Conservation (phyloP, 2,888 invertebrate species). For the Limnephilus rhombicus region DNA sequence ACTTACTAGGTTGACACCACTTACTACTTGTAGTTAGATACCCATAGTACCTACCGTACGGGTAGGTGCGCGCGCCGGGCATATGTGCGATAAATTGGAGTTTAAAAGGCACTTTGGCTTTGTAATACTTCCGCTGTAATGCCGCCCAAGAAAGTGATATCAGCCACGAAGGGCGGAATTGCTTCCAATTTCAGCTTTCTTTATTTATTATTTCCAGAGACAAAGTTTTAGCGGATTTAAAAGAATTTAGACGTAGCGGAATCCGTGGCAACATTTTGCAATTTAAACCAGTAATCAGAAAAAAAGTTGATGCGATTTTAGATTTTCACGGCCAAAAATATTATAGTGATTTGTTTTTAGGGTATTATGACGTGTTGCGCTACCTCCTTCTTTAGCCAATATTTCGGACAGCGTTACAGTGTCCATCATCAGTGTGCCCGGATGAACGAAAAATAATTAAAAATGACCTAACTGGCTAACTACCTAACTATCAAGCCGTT, state of each 20-base stretch:
- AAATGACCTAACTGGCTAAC: too few species aligned
- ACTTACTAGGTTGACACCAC: neutral
- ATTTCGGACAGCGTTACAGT: too few species aligned
- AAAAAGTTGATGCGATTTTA: neutral
- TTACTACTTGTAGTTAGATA: too few species aligned
- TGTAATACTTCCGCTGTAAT: conserved; percentile 66
- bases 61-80: neutral
- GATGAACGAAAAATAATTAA: too few species aligned
- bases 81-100: conserved; percentile 52
- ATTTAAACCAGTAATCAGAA: neutral
- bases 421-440: too few species aligned
- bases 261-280: neutral
- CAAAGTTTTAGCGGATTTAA: conserved; percentile 11
- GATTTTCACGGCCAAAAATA: too few species aligned
- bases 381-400: too few species aligned
- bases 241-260: neutral
- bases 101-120: conserved; percentile 57
- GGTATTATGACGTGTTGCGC: too few species aligned
- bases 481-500: too few species aligned
- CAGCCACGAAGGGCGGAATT: conserved; percentile 50
- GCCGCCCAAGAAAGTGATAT: conserved; percentile 60
- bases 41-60: neutral
- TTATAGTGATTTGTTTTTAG: too few species aligned
- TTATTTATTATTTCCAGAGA: conserved; percentile 13
- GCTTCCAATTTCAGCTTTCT: conserved; percentile 29